These are phyloP conservation scores for Tauraco erythrolophus DNA, from an alignment of 2,113 vertebrate genomes.

Conservation along the genomic window DNA sequence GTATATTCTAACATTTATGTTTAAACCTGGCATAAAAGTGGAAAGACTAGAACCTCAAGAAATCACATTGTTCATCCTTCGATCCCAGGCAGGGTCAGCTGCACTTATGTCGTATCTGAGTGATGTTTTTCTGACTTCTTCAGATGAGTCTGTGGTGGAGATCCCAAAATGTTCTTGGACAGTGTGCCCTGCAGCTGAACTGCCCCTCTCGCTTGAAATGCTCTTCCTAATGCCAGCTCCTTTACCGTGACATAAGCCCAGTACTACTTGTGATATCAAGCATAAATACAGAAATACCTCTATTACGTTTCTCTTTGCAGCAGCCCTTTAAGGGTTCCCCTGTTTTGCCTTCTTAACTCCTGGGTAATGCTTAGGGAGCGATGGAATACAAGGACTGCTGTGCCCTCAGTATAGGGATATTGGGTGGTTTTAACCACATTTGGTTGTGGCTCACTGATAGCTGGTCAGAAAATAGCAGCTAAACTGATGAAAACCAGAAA, in stretches of 20 bases:
- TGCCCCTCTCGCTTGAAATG: not conserved
- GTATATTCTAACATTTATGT: not conserved
- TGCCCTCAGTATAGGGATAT: not conserved
- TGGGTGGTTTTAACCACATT: not conserved
- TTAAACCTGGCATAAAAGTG: not conserved
- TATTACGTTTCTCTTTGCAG: not conserved
- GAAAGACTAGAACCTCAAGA: not conserved
- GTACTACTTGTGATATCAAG: not conserved
- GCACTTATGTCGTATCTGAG: not conserved
- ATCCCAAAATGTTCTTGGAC: not conserved
- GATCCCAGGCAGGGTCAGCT: not conserved
- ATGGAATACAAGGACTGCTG: not conserved
- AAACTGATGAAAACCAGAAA: not conserved
- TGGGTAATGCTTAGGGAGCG: not conserved
- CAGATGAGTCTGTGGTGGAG: not conserved
- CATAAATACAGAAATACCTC: not conserved
- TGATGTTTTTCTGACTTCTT: not conserved
- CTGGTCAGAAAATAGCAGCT: not conserved
- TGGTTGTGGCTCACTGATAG: not conserved
- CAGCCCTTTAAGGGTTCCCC: not conserved
- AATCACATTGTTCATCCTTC: not conserved
- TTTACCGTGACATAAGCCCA: not conserved
- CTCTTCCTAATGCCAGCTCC: not conserved
- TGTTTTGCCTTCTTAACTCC: not conserved
- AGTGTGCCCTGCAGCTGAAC: not conserved